Base-by-base conservation (phyloP, 2,797 vertebrate genomes). In the Harpagifer antarcticus region DNA sequence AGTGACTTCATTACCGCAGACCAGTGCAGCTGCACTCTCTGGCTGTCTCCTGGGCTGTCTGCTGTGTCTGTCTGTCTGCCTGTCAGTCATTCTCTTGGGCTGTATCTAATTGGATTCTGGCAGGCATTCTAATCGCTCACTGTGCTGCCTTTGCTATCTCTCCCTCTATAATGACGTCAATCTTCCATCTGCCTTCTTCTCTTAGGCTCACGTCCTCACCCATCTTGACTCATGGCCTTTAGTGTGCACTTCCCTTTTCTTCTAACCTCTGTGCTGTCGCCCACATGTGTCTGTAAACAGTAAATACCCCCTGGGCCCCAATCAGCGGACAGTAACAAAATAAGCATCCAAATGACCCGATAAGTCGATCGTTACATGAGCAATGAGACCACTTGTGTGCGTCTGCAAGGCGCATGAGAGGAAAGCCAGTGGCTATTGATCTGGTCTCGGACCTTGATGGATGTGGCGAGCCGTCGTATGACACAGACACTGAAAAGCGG, bases 1-100 rank as follows among this genome's bases (percentile, higher is more conserved):
- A 86, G 88, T 94, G 94, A 95, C 91, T 95, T 94, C 91, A 94
- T 94, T 87, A 93, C 92, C 91, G 68, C 90, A 88, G 90, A 88
- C 82, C 81, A 78, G 85, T 76, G 83, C 92, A 91, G 87, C 91
- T 93, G 89, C 85, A 83, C 85, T 89, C 80, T 77, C 75, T 85
- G 83, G 74, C 89, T 76, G 84, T 79, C 85, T 89, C 81, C 83
- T 68, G 56, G 48, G 73, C 82, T 84, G 86, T 84, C 81, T 86
- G 74, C 78, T 78, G 74, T 73, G 58, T 82, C 79, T 77, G 71
- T 74, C 80, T 74, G 79, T 82, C 86, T 88, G 81, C 72, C 57
- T 79, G 81, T 89, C 89, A 76, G 64, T 89, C 85, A 77, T 78
- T 72, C 78, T 85, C 73, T 15, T 72, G 59, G 76, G 68, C 78